Evolutionary conservation across 2,888 invertebrate genomes (phyloP).

Genomic region (Epinotia ramella): DNA sequence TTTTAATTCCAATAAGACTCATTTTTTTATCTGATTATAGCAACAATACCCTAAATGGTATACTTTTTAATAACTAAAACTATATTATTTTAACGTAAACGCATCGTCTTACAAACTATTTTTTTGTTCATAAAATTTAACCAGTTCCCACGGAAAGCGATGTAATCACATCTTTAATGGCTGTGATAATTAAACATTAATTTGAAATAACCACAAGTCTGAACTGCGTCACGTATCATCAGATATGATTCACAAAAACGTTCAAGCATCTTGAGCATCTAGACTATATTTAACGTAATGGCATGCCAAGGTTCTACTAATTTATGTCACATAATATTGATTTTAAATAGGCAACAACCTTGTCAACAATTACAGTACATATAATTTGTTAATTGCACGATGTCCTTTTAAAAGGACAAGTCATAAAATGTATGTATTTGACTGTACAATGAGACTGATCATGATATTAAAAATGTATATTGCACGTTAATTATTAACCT

Average conservation of each 20-base stretch:
- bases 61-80: conserved; percentile 1
- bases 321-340: neutral
- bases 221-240: neutral
- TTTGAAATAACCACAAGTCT: neutral
- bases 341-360: neutral
- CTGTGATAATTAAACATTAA: neutral
- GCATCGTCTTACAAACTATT: conserved; percentile 6
- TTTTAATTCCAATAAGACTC: neutral
- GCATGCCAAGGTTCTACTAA: conserved; percentile 1
- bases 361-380: neutral
- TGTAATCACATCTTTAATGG: neutral
- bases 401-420: neutral
- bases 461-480: no score
- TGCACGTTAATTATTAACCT: no score
- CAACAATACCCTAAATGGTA: neutral
- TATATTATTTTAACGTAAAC: conserved; percentile 15
- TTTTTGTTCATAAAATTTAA: neutral
- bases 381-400: neutral
- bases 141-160: neutral
- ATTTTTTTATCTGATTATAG: neutral
- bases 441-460: no score
- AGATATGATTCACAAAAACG: neutral
- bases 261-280: neutral
- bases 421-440: neutral
- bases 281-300: neutral